A percentile compares a stretch with the other conserved stretches of the same genome.
These are phyloP conservation scores for Sarcophaga bullata DNA, from an alignment of 1,140 invertebrate species.

Conservation along the genomic window DNA sequence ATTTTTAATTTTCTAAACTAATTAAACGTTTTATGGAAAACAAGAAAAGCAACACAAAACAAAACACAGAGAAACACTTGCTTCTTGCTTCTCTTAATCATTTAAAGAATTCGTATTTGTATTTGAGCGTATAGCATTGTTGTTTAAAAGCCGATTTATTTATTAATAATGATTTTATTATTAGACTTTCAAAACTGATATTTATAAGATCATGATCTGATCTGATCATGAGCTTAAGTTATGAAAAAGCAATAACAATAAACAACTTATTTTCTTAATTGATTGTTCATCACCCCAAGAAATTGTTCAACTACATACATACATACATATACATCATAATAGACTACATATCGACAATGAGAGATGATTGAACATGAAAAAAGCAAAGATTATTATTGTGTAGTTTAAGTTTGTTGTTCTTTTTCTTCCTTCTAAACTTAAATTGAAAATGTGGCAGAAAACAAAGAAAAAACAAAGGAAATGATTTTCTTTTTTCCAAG, in stretches of 20 bases:
- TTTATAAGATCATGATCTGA: slow-evolving; percentile 35
- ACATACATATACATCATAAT: too few relatives aligned
- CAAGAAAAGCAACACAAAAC: neutral
- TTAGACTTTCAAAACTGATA: slow-evolving; percentile 32
- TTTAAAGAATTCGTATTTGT: too few relatives aligned
- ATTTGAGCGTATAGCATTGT: too few relatives aligned
- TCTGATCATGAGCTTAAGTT: neutral
- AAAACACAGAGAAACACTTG: neutral
- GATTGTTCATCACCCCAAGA: slow-evolving; percentile 33
- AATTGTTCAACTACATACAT: neutral
- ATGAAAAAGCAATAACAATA: slow-evolving; percentile 22
- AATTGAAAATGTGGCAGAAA: neutral
- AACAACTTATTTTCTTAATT: slow-evolving; percentile 33
- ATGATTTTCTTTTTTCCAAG: slow-evolving; percentile 2
- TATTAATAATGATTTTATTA: too few relatives aligned
- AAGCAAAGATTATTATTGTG: too few relatives aligned
- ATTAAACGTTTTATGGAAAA: neutral
- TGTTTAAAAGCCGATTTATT: too few relatives aligned
- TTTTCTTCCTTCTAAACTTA: too few relatives aligned
- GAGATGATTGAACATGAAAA: too few relatives aligned
- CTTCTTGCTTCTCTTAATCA: too few relatives aligned
- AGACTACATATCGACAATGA: too few relatives aligned
- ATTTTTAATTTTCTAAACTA: slow-evolving; percentile 14
- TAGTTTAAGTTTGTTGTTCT: too few relatives aligned
- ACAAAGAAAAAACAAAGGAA: neutral